Evolutionary conservation across 2,797 vertebrate genomes (phyloP).

Genomic region (Urophycis tenuis): DNA sequence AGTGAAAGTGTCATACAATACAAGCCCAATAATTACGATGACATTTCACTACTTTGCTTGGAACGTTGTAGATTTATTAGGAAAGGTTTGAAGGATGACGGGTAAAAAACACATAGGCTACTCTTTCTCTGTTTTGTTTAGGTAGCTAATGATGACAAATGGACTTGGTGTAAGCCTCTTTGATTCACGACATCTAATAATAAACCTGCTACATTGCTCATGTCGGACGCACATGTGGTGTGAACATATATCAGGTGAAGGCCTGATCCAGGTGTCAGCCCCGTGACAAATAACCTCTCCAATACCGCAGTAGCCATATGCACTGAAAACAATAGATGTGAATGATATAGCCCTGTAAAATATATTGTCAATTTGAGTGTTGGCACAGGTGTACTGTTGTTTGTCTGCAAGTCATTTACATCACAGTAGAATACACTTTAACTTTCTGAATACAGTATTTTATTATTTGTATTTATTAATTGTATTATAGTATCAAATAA

Average conservation of each 20-base stretch:
- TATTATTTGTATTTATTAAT: too few species aligned
- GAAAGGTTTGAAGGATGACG: not conserved
- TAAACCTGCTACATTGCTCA: not conserved
- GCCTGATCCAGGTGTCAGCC: not conserved
- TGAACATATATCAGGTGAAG: not conserved
- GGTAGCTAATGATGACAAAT: not conserved
- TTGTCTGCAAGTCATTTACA: not conserved
- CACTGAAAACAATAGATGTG: not conserved
- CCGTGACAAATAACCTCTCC: not conserved
- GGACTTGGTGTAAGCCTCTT: not conserved
- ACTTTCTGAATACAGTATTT: too few species aligned
- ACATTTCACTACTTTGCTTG: constrained; percentile 1
- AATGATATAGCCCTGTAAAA: not conserved
- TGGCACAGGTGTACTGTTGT: not conserved
- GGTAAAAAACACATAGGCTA: not conserved
- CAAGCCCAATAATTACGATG: not conserved
- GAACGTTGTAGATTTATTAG: not conserved
- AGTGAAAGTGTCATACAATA: not conserved
- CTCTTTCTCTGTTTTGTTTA: not conserved
- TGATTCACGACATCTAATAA: not conserved
- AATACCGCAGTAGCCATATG: not conserved
- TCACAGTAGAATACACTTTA: not conserved
- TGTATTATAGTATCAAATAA: too few species aligned
- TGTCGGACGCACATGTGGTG: not conserved
- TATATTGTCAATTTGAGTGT: not conserved